Evolutionary conservation across 2,888 invertebrate genomes (phyloP), one percentile per base, ranked within the genome.

Genomic region (Melolontha melolontha): DNA sequence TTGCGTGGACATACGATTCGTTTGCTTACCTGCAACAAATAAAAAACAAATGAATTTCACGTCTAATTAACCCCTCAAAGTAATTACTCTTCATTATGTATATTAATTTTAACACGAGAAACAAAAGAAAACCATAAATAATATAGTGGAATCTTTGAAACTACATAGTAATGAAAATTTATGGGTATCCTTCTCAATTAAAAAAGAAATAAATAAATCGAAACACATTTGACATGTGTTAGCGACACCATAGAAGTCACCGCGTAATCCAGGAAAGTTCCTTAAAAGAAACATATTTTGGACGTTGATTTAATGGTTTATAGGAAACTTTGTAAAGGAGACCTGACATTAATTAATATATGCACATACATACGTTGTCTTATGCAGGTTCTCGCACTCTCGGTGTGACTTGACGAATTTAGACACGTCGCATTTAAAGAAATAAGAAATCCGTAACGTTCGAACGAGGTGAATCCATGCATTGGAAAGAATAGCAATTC

Each of bases 301-400:
- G 34, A 47, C 47, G 47, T 29, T 16, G 59, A 14, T 62, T 62
- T 62, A 62, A 62, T 62, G 47, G 59, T 16, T 6, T 62, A 29
- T 12, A 47, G 34, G 34, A 10, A 34, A 11, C 8, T 17, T 12
- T 17, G 10, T 29, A 47, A 59, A 16, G 44, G 44, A 27, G 44
- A 16, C 29, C 59, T 62, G 68, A 66, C 68, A 47, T 62, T 69
- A 62, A 69, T 59, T 69, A 69, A 69, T 69, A 62, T 41, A n/a
- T n/a, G n/a, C n/a, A 52, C 52, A 8, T 39, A 47, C 65, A 52
- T 59, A 65, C 64, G 59, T 64, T 57, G 34, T 14, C 47, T 34
- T 44, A 10, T 8, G 7, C 7, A 34, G 5, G 8, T 62, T 16
- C 17, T 51, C 12, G 27, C 5, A 27, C 49, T 51, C 41, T 47